Conservation (phyloP, 2,888 invertebrate species). For the Hemithea aestivaria region DNA sequence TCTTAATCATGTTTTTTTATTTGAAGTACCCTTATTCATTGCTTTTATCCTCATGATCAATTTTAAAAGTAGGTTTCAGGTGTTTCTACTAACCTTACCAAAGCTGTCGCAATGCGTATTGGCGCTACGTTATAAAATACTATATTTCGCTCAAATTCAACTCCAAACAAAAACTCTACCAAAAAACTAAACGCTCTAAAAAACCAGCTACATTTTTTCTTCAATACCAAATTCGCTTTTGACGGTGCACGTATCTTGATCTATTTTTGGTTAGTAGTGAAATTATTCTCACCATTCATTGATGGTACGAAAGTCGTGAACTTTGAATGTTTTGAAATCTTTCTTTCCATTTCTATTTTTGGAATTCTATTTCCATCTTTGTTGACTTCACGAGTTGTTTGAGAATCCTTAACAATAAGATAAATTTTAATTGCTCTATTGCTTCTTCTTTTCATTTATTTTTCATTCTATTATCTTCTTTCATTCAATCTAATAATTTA, state of each 20-base stretch:
- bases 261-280: slow-evolving; percentile 51
- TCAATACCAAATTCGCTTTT: slow-evolving; percentile 60
- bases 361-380: not conserved
- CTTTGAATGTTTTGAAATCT: slow-evolving; percentile 40
- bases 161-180: slow-evolving; percentile 35
- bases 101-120: slow-evolving; percentile 40
- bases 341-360: slow-evolving; percentile 16
- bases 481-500: too few relatives aligned
- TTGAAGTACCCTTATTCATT: too few relatives aligned
- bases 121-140: too few relatives aligned
- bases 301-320: slow-evolving; percentile 38
- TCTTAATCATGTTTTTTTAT: too few relatives aligned
- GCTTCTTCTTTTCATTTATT: too few relatives aligned
- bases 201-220: slow-evolving; percentile 56
- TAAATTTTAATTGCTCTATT: too few relatives aligned
- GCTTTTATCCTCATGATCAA: too few relatives aligned
- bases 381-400: slow-evolving; percentile 4
- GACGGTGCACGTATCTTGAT: slow-evolving; percentile 40
- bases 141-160: too few relatives aligned
- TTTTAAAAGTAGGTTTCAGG: too few relatives aligned
- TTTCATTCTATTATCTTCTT: too few relatives aligned
- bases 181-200: slow-evolving; percentile 60
- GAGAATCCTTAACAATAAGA: not conserved
- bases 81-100: too few relatives aligned
- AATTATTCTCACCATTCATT: slow-evolving; percentile 46